These are phyloP conservation scores for Synchiropus splendidus DNA, from an alignment of 2,113 vertebrate species.

Conservation along the genomic window DNA sequence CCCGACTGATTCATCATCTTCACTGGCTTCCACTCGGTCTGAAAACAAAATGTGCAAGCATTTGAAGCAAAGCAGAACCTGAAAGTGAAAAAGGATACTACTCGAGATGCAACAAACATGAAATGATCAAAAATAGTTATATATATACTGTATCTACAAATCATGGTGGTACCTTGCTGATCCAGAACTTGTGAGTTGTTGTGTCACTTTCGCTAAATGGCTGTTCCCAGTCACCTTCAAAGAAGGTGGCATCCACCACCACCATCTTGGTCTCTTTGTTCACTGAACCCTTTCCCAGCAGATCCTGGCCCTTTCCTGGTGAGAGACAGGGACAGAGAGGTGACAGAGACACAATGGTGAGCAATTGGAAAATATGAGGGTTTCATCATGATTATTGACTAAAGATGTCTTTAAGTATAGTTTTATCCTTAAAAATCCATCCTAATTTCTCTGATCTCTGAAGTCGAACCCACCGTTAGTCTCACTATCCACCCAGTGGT, in stretches of 20 bases:
- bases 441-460: too few relatives aligned
- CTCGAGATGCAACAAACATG: too few relatives aligned
- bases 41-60: too few relatives aligned
- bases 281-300: conserved; percentile 64
- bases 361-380: too few relatives aligned
- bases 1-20: conserved; percentile 82
- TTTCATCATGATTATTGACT: too few relatives aligned
- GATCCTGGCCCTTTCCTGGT: conserved; percentile 78
- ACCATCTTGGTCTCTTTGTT: conserved; percentile 67
- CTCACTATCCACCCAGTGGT: conserved; percentile 64
- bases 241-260: conserved; percentile 90
- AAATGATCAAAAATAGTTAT: too few relatives aligned
- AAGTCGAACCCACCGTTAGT: conserved; percentile 50
- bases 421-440: too few relatives aligned
- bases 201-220: conserved; percentile 66
- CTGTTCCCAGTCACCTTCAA: conserved; percentile 81
- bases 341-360: not conserved
- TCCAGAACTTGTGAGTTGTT: conserved; percentile 54
- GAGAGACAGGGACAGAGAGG: too few relatives aligned
- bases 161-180: conserved; percentile 57
- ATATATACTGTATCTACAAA: too few relatives aligned
- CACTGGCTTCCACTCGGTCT: conserved; percentile 78
- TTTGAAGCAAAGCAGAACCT: too few relatives aligned
- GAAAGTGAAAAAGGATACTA: too few relatives aligned
- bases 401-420: too few relatives aligned